Percentiles rank a stretch among this genome's conserved stretches.
Evolutionary conservation across 23 tunicate genomes (phyloP).

Genomic region (Ascidia mentula): DNA sequence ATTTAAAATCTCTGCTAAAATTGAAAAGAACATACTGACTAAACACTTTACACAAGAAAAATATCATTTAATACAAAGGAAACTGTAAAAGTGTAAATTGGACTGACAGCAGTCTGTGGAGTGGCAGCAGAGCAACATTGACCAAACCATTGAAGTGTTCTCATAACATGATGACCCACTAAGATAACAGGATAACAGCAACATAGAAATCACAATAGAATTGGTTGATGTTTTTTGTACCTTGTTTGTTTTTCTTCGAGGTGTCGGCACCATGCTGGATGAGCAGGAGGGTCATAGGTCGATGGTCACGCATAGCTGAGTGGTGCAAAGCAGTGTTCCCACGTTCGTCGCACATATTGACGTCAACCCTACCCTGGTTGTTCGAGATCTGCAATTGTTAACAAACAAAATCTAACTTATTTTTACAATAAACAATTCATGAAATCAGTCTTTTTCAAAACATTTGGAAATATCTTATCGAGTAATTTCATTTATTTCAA

Average conservation of each 20-base stretch:
- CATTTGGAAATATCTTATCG: background rate
- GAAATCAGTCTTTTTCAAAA: background rate
- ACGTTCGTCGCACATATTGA: slow-evolving; percentile 44
- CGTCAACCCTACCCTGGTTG: slow-evolving; percentile 17
- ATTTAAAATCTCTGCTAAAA: too few relatives aligned
- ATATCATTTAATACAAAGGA: too few relatives aligned
- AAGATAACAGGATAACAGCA: too few relatives aligned
- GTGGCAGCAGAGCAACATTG: too few relatives aligned
- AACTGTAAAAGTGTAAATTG: too few relatives aligned
- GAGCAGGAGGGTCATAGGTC: slow-evolving; percentile 48
- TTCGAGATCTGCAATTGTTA: slow-evolving; percentile 51
- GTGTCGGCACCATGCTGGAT: slow-evolving; percentile 79
- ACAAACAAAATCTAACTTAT: background rate
- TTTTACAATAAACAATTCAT: background rate
- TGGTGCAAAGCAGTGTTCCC: slow-evolving; percentile 90
- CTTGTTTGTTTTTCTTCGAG: slow-evolving; percentile 58
- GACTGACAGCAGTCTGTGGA: too few relatives aligned
- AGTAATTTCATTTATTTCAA: background rate
- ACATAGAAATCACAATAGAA: too few relatives aligned
- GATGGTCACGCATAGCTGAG: slow-evolving; percentile 78
- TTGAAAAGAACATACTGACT: too few relatives aligned
- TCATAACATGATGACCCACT: too few relatives aligned
- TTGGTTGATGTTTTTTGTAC: slow-evolving; percentile 47
- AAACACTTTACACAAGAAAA: too few relatives aligned
- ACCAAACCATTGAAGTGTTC: too few relatives aligned